phyloP scores from a whole-genome alignment of 2,113 vertebrate species.

The Leucoraja erinaceus region DNA sequence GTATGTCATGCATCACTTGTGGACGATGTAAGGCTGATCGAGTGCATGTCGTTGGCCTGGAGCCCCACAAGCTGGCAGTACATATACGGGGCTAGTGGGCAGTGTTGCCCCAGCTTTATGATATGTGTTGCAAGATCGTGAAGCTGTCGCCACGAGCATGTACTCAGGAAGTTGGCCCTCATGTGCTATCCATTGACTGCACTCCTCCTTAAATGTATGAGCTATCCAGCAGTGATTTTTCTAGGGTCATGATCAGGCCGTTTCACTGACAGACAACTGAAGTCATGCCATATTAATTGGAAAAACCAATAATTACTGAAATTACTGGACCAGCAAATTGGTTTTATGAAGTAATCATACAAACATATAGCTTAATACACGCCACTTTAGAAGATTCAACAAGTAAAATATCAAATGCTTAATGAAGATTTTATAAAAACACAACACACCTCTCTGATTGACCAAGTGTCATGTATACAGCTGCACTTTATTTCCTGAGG shows the following conservation, averaged over 20 bases:
- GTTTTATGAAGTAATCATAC: background rate
- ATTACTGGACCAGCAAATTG: background rate
- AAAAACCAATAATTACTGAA: background rate
- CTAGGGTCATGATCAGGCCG: background rate
- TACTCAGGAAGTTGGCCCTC: background rate
- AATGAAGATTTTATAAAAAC: background rate
- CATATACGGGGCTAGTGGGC: background rate
- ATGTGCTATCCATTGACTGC: background rate
- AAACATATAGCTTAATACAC: background rate
- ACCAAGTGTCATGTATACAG: background rate
- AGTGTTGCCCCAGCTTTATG: background rate
- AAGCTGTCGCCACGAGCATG: background rate
- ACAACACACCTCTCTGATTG: background rate
- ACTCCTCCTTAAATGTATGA: conserved; percentile 4
- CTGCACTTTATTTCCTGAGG: background rate
- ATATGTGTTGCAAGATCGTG: background rate
- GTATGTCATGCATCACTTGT: background rate
- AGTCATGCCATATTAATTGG: background rate
- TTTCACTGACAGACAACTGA: background rate
- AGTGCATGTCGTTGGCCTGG: background rate
- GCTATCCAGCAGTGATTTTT: background rate
- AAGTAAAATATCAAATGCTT: background rate
- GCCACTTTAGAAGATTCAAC: background rate
- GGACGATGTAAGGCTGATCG: background rate
- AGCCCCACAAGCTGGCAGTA: background rate